phyloP scores from a whole-genome alignment of 2,797 vertebrate species.

The Salarias fasciatus region DNA sequence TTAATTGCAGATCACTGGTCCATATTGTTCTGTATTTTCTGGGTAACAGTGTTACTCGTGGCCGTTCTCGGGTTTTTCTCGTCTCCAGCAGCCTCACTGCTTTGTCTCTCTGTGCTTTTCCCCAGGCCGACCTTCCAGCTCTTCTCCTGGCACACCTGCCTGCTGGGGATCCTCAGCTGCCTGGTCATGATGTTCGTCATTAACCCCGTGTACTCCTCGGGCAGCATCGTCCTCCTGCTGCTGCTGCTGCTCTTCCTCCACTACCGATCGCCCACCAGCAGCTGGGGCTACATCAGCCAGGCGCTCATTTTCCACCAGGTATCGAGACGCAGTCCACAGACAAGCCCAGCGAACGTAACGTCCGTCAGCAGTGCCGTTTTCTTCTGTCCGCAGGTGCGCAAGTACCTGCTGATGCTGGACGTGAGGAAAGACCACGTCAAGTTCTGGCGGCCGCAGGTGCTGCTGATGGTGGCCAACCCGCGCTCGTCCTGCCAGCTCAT shows the following conservation, averaged over 20 bases:
- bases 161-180: conserved; percentile 90
- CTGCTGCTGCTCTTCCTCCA: conserved; percentile 91
- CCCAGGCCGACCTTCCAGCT: conserved; percentile 89
- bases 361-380: not conserved
- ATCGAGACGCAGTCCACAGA: not conserved
- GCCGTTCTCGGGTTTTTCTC: not conserved
- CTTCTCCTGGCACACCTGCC: conserved; percentile 94
- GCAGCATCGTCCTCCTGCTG: conserved; percentile 88
- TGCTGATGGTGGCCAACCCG: conserved; percentile 96
- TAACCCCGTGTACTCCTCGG: conserved; percentile 89
- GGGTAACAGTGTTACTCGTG: conserved; percentile 5
- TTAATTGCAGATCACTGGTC: too few relatives aligned
- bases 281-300: conserved; percentile 96
- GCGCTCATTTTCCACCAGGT: conserved; percentile 96
- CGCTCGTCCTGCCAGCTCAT: conserved; percentile 92
- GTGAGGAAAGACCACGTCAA: conserved; percentile 98
- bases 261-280: conserved; percentile 90
- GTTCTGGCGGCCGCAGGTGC: conserved; percentile 97
- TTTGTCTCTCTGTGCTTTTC: conserved; percentile 35
- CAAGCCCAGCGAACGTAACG: too few relatives aligned
- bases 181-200: conserved; percentile 96
- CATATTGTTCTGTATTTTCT: too few relatives aligned
- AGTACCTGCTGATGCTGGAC: conserved; percentile 95
- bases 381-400: conserved; percentile 86
- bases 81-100: not conserved